A percentile compares a stretch with the other conserved stretches of the same genome.
Conservation (phyloP, 2,797 vertebrate genomes). For the Crocidura indochinensis region DNA sequence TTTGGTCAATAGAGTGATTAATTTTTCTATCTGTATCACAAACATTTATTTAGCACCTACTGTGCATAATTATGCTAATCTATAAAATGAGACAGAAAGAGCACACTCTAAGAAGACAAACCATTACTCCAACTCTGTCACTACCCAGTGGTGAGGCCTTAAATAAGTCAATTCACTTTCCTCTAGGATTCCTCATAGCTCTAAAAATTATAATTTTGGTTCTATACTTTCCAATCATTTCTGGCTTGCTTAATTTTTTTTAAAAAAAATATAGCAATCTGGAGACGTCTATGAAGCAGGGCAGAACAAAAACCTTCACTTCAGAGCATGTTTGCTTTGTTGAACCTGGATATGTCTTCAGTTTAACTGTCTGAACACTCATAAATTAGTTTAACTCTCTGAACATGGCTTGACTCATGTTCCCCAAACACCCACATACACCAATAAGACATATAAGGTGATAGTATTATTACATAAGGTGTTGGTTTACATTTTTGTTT, state of each 20-base stretch:
- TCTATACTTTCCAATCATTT: slow-evolving; percentile 2
- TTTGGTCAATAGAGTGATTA: not conserved
- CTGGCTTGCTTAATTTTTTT: not conserved
- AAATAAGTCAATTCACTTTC: not conserved
- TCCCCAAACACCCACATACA: not conserved
- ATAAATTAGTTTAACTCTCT: not conserved
- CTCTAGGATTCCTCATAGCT: slow-evolving; percentile 35
- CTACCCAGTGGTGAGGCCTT: not conserved
- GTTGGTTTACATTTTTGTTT: not conserved
- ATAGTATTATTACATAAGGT: not conserved
- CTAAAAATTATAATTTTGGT: slow-evolving; percentile 50
- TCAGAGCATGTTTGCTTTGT: not conserved
- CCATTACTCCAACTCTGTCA: not conserved
- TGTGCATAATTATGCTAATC: not conserved
- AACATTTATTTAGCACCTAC: not conserved
- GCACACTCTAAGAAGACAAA: not conserved
- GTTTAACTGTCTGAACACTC: not conserved
- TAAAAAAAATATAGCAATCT: not conserved
- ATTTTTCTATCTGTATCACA: not conserved
- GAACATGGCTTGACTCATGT: not conserved
- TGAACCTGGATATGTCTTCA: not conserved
- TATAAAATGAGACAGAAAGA: not conserved
- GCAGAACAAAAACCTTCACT: not conserved
- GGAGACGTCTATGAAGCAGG: not conserved
- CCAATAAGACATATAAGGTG: not conserved